Conservation (phyloP, 2,797 vertebrate species). For the Notolepis coatsorum region DNA sequence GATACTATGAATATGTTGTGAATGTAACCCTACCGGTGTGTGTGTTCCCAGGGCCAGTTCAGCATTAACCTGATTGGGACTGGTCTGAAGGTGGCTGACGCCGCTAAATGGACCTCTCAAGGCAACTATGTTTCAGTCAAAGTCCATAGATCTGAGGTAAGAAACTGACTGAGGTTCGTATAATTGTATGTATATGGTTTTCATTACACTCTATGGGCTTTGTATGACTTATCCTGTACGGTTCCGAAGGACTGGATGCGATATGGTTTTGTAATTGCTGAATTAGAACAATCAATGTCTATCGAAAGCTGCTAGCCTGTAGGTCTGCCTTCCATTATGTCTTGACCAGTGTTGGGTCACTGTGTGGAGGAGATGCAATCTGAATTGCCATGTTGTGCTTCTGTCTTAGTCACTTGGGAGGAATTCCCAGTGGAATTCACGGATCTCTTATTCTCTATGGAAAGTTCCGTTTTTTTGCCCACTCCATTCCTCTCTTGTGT, state of each 20-base stretch:
- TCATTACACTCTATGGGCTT: not conserved
- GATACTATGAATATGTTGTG: not conserved
- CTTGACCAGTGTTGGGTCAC: conserved; percentile 3
- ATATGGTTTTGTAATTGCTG: not conserved
- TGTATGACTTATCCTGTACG: too few species aligned
- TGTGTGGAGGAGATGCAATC: conserved; percentile 39
- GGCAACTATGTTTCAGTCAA: conserved; percentile 91
- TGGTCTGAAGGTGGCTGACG: conserved; percentile 87
- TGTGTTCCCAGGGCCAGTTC: conserved; percentile 89
- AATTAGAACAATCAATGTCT: not conserved
- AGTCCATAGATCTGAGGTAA: conserved; percentile 93
- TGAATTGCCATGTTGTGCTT: conserved; percentile 32
- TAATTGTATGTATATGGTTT: not conserved
- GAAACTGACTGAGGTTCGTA: conserved; percentile 23
- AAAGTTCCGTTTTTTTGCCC: conserved; percentile 54
- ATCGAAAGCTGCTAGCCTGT: not conserved
- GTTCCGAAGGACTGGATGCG: too few species aligned
- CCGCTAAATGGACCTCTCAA: conserved; percentile 92
- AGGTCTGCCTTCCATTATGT: not conserved
- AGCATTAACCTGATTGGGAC: conserved; percentile 95
- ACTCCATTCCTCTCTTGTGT: conserved; percentile 47
- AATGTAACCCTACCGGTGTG: not conserved
- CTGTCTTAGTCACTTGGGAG: conserved; percentile 53
- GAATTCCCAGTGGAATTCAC: conserved; percentile 61
- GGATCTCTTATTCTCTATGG: conserved; percentile 33